Percentiles rank a stretch among this genome's conserved stretches.
These are phyloP conservation scores for Podarcis lilfordi DNA, from an alignment of 2,797 vertebrate species.

Conservation along the genomic window DNA sequence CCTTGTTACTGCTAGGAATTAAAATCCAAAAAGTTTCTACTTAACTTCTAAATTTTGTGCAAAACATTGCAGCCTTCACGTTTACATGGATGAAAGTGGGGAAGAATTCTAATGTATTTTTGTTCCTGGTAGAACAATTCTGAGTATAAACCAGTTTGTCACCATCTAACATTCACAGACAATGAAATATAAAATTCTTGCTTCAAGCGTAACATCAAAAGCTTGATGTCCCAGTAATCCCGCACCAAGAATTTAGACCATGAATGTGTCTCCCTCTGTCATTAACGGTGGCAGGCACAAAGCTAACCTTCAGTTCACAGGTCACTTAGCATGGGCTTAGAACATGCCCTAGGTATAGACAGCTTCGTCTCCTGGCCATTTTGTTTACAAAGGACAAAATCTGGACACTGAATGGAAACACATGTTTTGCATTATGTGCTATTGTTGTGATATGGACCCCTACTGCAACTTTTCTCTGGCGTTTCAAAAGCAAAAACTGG, in stretches of 20 bases:
- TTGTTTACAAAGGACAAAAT: conserved; percentile 13
- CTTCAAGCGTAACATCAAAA: conserved; percentile 22
- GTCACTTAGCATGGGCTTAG: conserved; percentile 21
- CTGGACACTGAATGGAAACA: not conserved
- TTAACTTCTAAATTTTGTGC: not conserved
- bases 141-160: not conserved
- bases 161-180: not conserved
- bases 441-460: not conserved
- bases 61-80: not conserved
- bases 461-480: not conserved
- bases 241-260: not conserved
- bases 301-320: conserved; percentile 35
- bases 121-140: not conserved
- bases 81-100: not conserved
- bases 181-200: conserved; percentile 7
- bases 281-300: conserved; percentile 10
- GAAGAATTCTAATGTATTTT: not conserved
- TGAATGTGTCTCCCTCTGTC: conserved; percentile 2
- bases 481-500: not conserved
- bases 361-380: conserved; percentile 10
- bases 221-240: conserved; percentile 13
- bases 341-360: conserved; percentile 4
- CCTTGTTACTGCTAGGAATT: not conserved
- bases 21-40: not conserved
- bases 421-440: not conserved